Evolutionary conservation across 2,888 invertebrate genomes (phyloP), one percentile per base, ranked within the genome.

Genomic region (Plebejus argus): DNA sequence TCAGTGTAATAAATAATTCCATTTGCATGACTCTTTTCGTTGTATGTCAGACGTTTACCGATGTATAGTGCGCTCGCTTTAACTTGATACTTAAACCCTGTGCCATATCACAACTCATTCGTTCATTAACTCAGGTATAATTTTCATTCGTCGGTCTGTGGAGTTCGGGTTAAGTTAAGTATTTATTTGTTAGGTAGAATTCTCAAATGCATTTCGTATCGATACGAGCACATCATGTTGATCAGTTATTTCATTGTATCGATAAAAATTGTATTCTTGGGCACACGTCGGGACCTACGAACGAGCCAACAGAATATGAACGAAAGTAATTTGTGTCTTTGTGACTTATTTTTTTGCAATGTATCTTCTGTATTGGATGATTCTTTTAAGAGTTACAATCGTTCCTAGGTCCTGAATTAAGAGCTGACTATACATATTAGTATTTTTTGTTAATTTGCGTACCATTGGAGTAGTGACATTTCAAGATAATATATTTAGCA

Each of bases 41-140:
- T 23, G 70, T 28, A 66, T 72, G 49, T 49, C 74, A 74, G 74
- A 15, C 28, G 28, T 74, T 28, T 28, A 66, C 28, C 28, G 1
- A 33, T 74, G 49, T 23, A 49, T 18, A 49, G 23, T 15, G 74
- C 18, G 45, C 74, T 74, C 20, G 23, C 18, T 49, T 23, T 23
- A 28, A 74, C 49, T 74, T 28, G n/a, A 74, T 74, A 74, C 49
- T 61, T 76, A 61, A 78, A 79, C 78, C 80, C 81, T 79, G 81
- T 81, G 81, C 81, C 81, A 81, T 81, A 81, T 53, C 79, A 78
- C 79, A 79, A 78, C 77, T 81, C 78, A 80, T 78, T 77, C 72
- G 45, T 74, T 74, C 28, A 72, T 45, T 39, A 49, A 71, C 39
- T n/a, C 71, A 39, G 71, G 39, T 71, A 39, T 39, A 39, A 1